Evolutionary conservation across 2,797 vertebrate species (phyloP), one percentile per base, ranked within the genome.

Genomic region (Ibycter americanus): DNA sequence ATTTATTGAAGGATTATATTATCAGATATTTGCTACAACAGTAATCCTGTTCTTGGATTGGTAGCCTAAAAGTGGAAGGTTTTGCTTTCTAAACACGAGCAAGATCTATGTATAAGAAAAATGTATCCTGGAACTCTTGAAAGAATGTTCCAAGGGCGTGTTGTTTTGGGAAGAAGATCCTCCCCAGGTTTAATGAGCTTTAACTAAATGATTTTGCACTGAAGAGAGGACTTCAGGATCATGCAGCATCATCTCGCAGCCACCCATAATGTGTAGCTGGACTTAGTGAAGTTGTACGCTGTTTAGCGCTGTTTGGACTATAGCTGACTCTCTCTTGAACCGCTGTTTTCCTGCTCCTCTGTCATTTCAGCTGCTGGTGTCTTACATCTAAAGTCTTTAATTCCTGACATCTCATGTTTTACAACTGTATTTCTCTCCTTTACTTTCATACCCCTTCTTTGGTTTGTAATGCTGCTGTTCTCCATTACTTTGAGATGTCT

Each of bases 201-300:
- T 44, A 44, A 44, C 42, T 44, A 18, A 44, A 44, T 44, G 42
- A 18, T 44, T 44, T 44, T 44, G 42, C 42, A 44, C 8, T 17
- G 42, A 44, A 44, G 42, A 18, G 18, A 5, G 2, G 29, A 47
- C 11, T 63, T 90, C 7, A 40, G 6, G 19, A 71, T 59, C 12
- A 18, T 4, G 12, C 47, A 63, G 6, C 6, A 27, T 74, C 15
- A 7, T 84, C 58, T 87, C 67, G 59, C 36, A 72, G 12, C 11
- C 4, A 9, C 15, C 14, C 3, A 0, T 47, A 47, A 15, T 0
- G 0, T 18, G 9, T 51, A 68, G 14, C 40, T 56, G 29, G 23
- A 17, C 31, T 70, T 61, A 7, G 12, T 65, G 58, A 49, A 49
- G 21, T 36, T 79, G 61, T 31, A 34, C 4, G 4, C 16, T 46